Base-by-base conservation (phyloP, 2,888 invertebrate species). In the Cryptocheilus praepositus region DNA sequence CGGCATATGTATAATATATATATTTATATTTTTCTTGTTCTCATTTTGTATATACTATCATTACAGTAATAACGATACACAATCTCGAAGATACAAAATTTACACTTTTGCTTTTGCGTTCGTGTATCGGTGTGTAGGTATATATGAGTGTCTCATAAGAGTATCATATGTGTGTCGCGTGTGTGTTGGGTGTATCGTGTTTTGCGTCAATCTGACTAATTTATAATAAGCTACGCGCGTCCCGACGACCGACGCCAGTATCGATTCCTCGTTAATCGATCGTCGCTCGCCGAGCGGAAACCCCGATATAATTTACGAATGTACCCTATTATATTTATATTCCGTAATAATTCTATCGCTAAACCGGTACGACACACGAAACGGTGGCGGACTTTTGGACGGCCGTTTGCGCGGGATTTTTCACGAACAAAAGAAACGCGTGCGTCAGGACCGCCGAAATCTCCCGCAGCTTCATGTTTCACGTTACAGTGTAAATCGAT, bases 11-110 rank as follows among this genome's bases (percentile, higher is more conserved):
- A 25, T 58, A 21, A 73, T 67, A 64, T 61, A 51, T 71, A 63
- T 65, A 54, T 63, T 21, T 67, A 63, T 62, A 58, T 65, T 52
- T 64, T 49, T 21, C 54, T 22, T 54, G 56, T 51, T 51, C 36
- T 5, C 60, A 21, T 58, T 44, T 51, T 73, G 63, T 64, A 60
- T 70, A 74, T 79, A 77, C 72, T 65, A 62, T 71, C 60, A 71
- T 77, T 79, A 77, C 76, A 79, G 61, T 67, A 67, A 69, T 76
- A 77, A 86, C 83, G 81, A 81, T 86, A 84, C 84, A 82, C 85
- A 85, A 85, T 84, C 80, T 84, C 79, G 80, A 85, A 85, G 85
- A 86, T 86, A 86, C 85, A 86, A 86, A 86, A 86, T 86, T 83
- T 86, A 86, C 86, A 86, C 66, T 76, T 69, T 56, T 57, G 53